phyloP scores from a whole-genome alignment of 2,888 invertebrate species.

The Adelognathus sp. region DNA sequence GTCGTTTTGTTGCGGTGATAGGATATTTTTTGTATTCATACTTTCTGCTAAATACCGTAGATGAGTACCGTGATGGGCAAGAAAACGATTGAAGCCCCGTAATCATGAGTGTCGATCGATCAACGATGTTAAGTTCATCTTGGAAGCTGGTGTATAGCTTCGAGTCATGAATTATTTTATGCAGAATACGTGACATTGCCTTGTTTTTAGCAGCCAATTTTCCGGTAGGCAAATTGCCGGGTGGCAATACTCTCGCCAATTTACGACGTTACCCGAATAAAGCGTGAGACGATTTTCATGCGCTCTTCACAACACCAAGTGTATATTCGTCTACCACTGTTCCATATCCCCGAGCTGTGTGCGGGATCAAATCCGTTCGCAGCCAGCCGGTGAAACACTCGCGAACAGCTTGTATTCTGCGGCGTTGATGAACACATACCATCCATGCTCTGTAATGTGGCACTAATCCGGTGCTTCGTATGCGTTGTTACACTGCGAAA shows the following conservation, averaged over 20 bases:
- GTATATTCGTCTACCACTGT: slow-evolving; percentile 30
- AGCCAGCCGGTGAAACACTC: slow-evolving; percentile 30
- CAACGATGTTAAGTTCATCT: background rate
- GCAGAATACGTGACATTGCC: too few species aligned
- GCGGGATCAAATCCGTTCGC: slow-evolving; percentile 35
- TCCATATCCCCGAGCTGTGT: background rate
- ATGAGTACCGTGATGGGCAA: too few species aligned
- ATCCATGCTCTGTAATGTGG: slow-evolving; percentile 42
- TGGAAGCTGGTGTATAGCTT: too few species aligned
- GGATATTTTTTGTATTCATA: background rate
- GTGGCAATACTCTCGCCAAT: too few species aligned
- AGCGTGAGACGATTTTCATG: background rate
- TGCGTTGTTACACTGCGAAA: slow-evolving; percentile 50
- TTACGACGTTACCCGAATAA: background rate
- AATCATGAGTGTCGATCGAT: slow-evolving; percentile 2
- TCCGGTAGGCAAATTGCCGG: too few species aligned
- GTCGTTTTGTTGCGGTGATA: background rate
- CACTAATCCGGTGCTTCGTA: slow-evolving; percentile 57
- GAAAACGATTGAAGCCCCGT: too few species aligned
- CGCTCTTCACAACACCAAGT: slow-evolving; percentile 24
- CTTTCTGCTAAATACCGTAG: background rate
- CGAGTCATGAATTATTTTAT: too few species aligned
- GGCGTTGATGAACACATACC: slow-evolving; percentile 58
- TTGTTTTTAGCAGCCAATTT: too few species aligned
- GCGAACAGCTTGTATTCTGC: slow-evolving; percentile 43